phyloP scores from a whole-genome alignment of 2,797 vertebrate species.

The Lepilemur ruficaudatus region DNA sequence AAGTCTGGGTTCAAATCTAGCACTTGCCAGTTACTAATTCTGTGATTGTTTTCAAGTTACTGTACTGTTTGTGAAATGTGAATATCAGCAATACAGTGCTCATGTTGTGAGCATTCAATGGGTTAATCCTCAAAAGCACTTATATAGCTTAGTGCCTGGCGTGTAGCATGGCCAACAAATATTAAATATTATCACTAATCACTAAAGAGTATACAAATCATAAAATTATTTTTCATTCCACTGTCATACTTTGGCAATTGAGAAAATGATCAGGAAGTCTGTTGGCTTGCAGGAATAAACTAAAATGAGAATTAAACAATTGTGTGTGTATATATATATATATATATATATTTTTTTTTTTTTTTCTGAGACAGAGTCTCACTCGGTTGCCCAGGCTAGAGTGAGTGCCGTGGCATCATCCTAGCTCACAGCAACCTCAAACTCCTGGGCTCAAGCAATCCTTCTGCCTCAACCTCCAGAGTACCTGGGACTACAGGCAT shows the following conservation, averaged over 20 bases:
- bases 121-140: not conserved
- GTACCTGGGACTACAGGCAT: no score
- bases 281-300: not conserved
- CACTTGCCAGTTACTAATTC: not conserved
- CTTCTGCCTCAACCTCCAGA: no score
- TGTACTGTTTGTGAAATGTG: not conserved
- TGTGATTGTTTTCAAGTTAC: not conserved
- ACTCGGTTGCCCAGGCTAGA: no score
- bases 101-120: not conserved
- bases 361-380: no score
- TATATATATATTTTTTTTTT: no score
- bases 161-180: not conserved
- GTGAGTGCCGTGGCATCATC: no score
- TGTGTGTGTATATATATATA: no score
- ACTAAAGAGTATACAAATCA: not conserved
- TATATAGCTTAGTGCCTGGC: not conserved
- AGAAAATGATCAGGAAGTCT: not conserved
- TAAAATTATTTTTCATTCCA: constrained; percentile 24
- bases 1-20: not conserved
- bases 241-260: not conserved
- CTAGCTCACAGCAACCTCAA: no score
- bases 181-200: not conserved
- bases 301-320: not conserved
- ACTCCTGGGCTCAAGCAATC: no score
- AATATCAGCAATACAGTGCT: not conserved